Conservation (phyloP, 2,797 vertebrate species). For the Caiman crocodilus region DNA sequence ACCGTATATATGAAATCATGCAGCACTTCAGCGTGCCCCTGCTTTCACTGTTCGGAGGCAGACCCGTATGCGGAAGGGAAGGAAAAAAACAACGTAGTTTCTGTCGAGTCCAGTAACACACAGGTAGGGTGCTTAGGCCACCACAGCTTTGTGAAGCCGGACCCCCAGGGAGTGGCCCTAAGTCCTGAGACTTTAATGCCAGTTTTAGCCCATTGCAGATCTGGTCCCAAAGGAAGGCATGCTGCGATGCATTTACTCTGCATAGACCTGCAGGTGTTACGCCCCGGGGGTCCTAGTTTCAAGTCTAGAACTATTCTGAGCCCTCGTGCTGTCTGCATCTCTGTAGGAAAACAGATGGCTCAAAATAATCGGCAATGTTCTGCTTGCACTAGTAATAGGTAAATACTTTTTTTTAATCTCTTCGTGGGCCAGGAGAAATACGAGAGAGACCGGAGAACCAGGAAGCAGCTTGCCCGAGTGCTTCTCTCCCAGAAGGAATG, state of each 20-base stretch:
- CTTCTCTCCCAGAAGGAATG: background rate
- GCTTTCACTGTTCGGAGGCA: background rate
- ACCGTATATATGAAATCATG: background rate
- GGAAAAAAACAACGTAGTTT: conserved; percentile 5
- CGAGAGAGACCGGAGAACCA: background rate
- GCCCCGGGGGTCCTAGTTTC: background rate
- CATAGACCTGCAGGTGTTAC: background rate
- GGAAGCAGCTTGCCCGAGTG: background rate
- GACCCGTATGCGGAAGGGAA: background rate
- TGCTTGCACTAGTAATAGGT: rapidly evolving
- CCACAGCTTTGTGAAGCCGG: too few relatives aligned
- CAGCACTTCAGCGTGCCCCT: background rate
- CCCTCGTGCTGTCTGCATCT: rapidly evolving
- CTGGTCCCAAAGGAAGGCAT: background rate
- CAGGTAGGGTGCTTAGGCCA: too few relatives aligned
- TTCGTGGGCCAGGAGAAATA: background rate
- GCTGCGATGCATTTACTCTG: rapidly evolving
- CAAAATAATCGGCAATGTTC: background rate
- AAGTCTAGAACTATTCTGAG: background rate
- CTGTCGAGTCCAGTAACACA: background rate
- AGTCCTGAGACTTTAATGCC: background rate
- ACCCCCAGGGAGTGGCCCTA: background rate
- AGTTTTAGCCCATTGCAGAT: background rate
- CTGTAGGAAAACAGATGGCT: background rate
- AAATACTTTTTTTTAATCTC: rapidly evolving